Base-by-base conservation (phyloP, 2,888 invertebrate species). In the Lasioglossum pauxillum region DNA sequence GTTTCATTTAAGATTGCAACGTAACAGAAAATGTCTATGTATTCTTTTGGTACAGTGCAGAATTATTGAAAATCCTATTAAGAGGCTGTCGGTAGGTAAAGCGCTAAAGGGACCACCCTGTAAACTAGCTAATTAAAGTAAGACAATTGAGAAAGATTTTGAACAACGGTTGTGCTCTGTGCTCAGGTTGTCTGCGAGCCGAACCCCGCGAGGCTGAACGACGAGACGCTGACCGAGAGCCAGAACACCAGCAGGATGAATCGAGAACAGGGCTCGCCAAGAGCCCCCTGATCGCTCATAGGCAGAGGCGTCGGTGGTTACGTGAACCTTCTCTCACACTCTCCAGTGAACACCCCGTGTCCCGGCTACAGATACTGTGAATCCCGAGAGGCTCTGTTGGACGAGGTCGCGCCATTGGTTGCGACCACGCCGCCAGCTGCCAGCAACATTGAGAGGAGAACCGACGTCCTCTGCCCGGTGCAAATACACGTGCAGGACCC, bases 261-360 rank as follows among this genome's bases (percentile, higher is more conserved):
- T 71, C 91, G 83, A 0, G 78, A 75, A 8, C 64, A 46, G 46
- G 49, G 12, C 0, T 49, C 84, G 23, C 78, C 91, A 46, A 91
- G 89, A 75, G 81, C 90, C 80, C 92, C 93, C 88, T 94, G 94
- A 94, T 94, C 93, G 84, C 84, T 90, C 78, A 86, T 89, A 44
- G 85, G 88, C 84, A 89, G 92, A 83, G 90, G 91, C 80, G 85
- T 79, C 82, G 89, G 90, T 84, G 92, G 92, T 27, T 93, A 92
- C 82, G 92, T 91, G 19, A 93, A 94, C 76, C 90, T 93, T 67
- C 88, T 93, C 49, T 92, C 93, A 7, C 91, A 93, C 77, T 93
- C 93, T 12, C 92, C 93, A 72, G 90, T 93, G n/a, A 91, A 94
- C 85, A 93, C 93, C 5, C 93, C 93, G 7, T 93, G 91, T 73